Evolutionary conservation across 1,140 invertebrate species (phyloP).

Genomic region (Drosophila miranda): DNA sequence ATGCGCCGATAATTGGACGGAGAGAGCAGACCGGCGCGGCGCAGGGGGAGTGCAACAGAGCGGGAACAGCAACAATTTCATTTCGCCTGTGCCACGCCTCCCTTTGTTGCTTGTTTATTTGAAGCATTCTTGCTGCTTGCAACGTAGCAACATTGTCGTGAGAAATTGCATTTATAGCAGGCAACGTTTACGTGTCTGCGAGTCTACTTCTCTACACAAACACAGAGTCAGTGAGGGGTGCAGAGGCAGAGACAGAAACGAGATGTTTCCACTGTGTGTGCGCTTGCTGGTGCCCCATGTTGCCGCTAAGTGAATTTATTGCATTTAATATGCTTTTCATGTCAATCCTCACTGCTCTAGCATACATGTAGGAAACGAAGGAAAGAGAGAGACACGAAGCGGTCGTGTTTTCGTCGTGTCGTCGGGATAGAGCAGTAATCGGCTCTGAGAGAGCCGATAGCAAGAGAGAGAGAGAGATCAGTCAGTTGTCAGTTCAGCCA

Average conservation of each 20-base stretch:
- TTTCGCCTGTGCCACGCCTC: conserved; percentile 6
- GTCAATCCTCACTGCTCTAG: conserved; percentile 39
- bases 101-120: conserved; percentile 51
- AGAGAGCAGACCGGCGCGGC: neutral
- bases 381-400: no score
- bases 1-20: conserved; percentile 26
- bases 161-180: conserved; percentile 73
- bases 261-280: neutral
- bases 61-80: conserved; percentile 56
- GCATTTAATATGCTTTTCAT: conserved; percentile 72
- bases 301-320: conserved; percentile 72
- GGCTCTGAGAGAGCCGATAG: no score
- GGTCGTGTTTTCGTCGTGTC: no score
- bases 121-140: conserved; percentile 46
- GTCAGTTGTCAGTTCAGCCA: no score
- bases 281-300: conserved; percentile 25
- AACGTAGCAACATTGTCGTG: conserved; percentile 63
- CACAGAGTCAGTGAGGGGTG: neutral
- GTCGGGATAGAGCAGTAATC: no score
- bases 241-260: no score
- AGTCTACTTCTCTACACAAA: conserved; percentile 1
- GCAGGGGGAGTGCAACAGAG: conserved; percentile 1
- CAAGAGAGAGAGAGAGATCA: no score
- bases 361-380: no score
- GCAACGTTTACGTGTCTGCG: conserved; percentile 53